These are phyloP conservation scores for Erinaceus europaeus DNA, from an alignment of 2,113 vertebrate genomes.

Conservation along the genomic window DNA sequence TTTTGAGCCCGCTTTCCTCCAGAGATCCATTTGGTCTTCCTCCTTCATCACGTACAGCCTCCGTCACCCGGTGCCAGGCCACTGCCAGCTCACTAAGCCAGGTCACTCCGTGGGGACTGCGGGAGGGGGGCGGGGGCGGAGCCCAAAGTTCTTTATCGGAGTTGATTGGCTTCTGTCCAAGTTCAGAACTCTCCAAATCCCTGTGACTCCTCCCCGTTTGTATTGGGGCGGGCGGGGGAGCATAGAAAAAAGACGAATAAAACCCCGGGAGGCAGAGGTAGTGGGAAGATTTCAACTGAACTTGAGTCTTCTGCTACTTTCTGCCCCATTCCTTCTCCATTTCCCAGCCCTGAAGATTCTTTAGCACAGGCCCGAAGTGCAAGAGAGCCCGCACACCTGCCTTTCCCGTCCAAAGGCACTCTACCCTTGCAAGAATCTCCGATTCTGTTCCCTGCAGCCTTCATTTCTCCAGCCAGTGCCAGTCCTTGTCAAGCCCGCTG, in stretches of 20 bases:
- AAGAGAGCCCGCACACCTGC: background rate
- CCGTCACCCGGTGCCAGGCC: background rate
- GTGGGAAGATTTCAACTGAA: background rate
- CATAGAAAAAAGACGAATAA: background rate
- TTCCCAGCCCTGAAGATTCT: background rate
- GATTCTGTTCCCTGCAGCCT: background rate
- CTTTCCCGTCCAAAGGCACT: too few species aligned
- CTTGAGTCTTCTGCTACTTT: background rate
- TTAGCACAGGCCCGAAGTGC: background rate
- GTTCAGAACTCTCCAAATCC: background rate
- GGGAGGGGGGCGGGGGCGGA: background rate
- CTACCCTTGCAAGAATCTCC: accelerated
- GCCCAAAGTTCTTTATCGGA: conserved; percentile 16
- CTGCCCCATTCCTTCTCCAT: background rate
- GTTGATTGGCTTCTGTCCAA: background rate
- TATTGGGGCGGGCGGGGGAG: background rate
- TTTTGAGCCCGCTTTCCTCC: background rate
- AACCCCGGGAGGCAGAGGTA: background rate
- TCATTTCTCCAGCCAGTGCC: background rate
- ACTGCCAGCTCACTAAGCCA: too few species aligned
- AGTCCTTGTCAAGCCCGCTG: background rate
- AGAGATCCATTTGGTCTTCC: background rate
- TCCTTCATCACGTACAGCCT: accelerated
- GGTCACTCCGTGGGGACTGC: background rate
- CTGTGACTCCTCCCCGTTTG: conserved; percentile 12